Evolutionary conservation across 1,140 invertebrate genomes (phyloP), one percentile per base, ranked within the genome.

Genomic region (Drosophila dunni): DNA sequence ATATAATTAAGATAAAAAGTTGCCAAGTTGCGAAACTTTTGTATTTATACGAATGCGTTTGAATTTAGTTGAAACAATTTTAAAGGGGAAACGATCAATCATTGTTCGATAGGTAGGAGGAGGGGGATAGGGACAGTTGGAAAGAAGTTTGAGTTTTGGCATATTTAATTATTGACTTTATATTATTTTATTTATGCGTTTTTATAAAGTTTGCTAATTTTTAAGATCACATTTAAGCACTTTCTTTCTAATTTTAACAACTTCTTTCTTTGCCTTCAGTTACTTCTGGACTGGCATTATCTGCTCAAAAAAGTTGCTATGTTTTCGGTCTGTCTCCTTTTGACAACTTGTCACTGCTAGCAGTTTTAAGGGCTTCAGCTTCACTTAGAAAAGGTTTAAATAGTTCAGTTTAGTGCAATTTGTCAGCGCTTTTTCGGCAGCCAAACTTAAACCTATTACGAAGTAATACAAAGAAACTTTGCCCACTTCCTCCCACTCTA

Each of bases 281-380:
- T 42, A 29, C 24, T 11, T n/a, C 11, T 5, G 2, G 10, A 0
- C 0, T 9, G 10, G 38, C 11, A 11, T 42, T 42, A 42, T 29
- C 24, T 29, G 1, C n/a, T 45, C 42, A 6, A 10, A 45, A 45
- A 5, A 34, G 33, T 13, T 53, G 34, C 34, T 34, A 33, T 36
- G 17, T 56, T 24, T 11, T 40, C 10, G 10, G 3, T 8, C 48
- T 13, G 9, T 50, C 24, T 11, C 24, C n/a, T 15, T 15, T 34
- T 34, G n/a, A 53, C 50, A 40, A 40, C 34, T 56, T 56, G 13
- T 40, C 51, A 54, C 9, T 33, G 7, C 51, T 56, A 7, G 36
- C 17, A 8, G 34, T 15, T 56, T 56, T 40, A n/a, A 56, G 10
- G 7, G 40, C 44, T 44, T 44, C 9, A 29, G 40, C 5, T 3